Percentiles rank a stretch among this genome's conserved stretches.
Evolutionary conservation across 2,888 invertebrate genomes (phyloP).

Genomic region (Petrolisthes cinctipes): DNA sequence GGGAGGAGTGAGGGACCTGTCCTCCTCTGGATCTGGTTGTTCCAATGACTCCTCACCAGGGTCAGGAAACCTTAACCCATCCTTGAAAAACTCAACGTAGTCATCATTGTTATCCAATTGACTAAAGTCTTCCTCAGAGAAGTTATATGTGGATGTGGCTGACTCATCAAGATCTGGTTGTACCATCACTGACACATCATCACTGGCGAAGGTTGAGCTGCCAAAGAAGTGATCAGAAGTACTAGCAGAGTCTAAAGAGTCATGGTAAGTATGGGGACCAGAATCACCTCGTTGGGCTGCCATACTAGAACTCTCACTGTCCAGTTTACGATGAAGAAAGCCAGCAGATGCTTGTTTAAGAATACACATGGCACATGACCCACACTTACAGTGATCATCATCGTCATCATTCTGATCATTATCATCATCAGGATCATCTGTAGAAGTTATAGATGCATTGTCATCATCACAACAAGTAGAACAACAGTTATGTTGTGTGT

Average conservation of each 20-base stretch:
- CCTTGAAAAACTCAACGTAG: constrained; percentile 64
- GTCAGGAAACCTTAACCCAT: constrained; percentile 45
- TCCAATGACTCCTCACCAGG: constrained; percentile 22
- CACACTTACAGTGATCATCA: constrained; percentile 59
- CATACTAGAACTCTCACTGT: constrained; percentile 50
- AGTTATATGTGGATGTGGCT: constrained; percentile 48
- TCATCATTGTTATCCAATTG: constrained; percentile 63
- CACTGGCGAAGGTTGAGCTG: constrained; percentile 39
- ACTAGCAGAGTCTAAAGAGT: constrained; percentile 50
- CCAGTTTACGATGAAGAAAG: constrained; percentile 51
- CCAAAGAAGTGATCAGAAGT: constrained; percentile 47
- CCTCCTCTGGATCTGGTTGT: constrained; percentile 22
- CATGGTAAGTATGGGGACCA: constrained; percentile 53
- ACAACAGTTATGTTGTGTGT: constrained; percentile 66
- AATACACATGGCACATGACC: constrained; percentile 60
- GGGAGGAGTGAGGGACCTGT: constrained; percentile 32
- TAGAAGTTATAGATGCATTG: constrained; percentile 49
- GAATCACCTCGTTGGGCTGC: constrained; percentile 52
- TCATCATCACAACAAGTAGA: constrained; percentile 65
- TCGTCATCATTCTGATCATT: constrained; percentile 22
- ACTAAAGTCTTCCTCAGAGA: constrained; percentile 57
- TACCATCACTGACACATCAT: constrained; percentile 58
- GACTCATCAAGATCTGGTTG: constrained; percentile 61
- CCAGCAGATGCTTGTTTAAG: constrained; percentile 45
- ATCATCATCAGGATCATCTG: constrained; percentile 55